Evolutionary conservation across 2,797 vertebrate genomes (phyloP).

Genomic region (Brotula barbata): DNA sequence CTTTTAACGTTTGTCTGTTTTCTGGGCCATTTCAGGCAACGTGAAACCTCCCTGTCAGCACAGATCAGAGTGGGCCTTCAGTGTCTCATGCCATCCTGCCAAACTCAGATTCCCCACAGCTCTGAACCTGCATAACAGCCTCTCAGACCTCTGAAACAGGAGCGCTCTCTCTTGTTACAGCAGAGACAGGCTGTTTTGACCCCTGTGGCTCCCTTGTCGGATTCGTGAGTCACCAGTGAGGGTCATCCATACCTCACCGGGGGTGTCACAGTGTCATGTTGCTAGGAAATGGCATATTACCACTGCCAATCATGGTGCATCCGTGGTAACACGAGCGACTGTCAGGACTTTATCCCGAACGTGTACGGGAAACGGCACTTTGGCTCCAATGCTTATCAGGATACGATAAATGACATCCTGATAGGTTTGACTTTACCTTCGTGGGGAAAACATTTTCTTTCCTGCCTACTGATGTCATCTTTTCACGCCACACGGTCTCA

Average conservation of each 20-base stretch:
- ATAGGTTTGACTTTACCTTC: constrained; percentile 14
- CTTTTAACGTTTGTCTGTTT: constrained; percentile 18
- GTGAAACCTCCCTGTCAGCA: constrained; percentile 42
- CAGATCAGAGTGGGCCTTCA: constrained; percentile 18
- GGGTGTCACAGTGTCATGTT: constrained; percentile 68
- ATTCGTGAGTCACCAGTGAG: constrained; percentile 58
- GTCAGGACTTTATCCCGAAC: constrained; percentile 33
- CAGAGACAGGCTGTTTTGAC: constrained; percentile 44
- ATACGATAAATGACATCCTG: constrained; percentile 22
- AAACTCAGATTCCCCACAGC: constrained; percentile 34
- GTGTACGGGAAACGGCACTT: constrained; percentile 14
- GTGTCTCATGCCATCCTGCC: constrained; percentile 42
- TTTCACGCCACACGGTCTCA: neutral
- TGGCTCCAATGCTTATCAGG: constrained; percentile 45
- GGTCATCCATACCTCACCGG: constrained; percentile 65
- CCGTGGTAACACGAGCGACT: constrained; percentile 51
- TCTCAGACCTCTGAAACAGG: constrained; percentile 57
- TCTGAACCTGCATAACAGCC: constrained; percentile 28
- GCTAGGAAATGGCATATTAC: constrained; percentile 70
- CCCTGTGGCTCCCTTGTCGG: constrained; percentile 58
- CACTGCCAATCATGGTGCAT: constrained; percentile 56
- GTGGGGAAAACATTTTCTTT: neutral
- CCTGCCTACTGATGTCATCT: neutral
- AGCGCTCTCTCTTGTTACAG: constrained; percentile 66
- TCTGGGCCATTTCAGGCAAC: constrained; percentile 46